Base-by-base conservation (phyloP, 53 echinoderm and acorn worm species). In the Luidia sarsii region DNA sequence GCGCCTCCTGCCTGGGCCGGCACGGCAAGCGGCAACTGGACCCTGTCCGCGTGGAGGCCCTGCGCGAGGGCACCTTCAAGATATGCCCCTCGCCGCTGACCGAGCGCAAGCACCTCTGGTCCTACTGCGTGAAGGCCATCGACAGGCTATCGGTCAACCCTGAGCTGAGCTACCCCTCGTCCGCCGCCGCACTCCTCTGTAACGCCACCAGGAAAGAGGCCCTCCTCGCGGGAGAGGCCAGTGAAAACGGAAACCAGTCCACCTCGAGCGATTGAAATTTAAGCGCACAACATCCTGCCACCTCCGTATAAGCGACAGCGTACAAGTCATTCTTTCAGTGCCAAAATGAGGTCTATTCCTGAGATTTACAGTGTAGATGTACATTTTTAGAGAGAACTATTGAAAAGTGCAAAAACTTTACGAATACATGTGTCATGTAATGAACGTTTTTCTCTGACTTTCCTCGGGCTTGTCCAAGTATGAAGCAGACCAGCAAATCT, bases 101-200 rank as follows among this genome's bases (percentile, higher is more conserved):
- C 10, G 77, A 77, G 48, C 77, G 61, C 46, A 77, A 77, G 46
- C 77, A 61, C 8, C 13, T 77, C 7, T 77, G 77, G 77, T 59
- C 77, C 4, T 60, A 45, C 38, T 77, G 77, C 31, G 38, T 77
- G 46, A 60, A 77, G 32, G 77, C 77, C 22, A 77, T 77, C 4
- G 77, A 77, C 61, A 77, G 60, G 48, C 20, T 77, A 16, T 31
- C 77, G 3, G 48, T 61, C 77, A 77, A 59, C 37, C 77, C 77
- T 13, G 61, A 61, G 7, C 32, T 77, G 46, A 77, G 27, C 19
- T 57, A 77, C 21, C 32, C 60, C 41, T 36, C 41, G 34, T 28
- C 75, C 19, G 34, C 28, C 39, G 77, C 31, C n/a, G 19, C 60
- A 14, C 14, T 43, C n/a, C 45, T 29, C 9, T 41, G 31, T 21